Evolutionary conservation across 2,113 vertebrate genomes (phyloP).

Genomic region (Proteles cristata): DNA sequence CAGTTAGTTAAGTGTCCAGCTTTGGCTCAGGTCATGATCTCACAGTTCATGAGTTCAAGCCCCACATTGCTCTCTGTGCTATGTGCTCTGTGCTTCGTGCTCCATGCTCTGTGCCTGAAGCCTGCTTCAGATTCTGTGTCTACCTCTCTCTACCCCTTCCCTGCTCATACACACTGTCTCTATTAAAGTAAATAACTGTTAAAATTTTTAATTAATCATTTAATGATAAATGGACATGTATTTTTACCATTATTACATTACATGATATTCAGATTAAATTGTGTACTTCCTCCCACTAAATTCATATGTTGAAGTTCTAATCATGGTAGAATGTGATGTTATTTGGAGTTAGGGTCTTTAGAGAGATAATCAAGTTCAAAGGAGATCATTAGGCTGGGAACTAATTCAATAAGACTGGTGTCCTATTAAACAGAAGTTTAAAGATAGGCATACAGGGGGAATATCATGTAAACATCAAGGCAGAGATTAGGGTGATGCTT

Average conservation of each 20-base stretch:
- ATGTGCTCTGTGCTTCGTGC: too few relatives aligned
- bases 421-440: not conserved
- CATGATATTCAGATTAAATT: not conserved
- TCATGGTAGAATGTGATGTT: not conserved
- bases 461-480: not conserved
- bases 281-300: not conserved
- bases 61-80: too few relatives aligned
- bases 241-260: not conserved
- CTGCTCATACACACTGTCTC: too few relatives aligned
- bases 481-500: not conserved
- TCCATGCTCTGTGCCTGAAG: too few relatives aligned
- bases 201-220: not conserved
- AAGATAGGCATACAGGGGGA: not conserved
- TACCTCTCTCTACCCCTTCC: too few relatives aligned
- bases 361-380: not conserved
- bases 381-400: not conserved
- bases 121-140: too few relatives aligned
- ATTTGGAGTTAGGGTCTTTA: not conserved
- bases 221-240: not conserved
- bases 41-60: too few relatives aligned
- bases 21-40: too few relatives aligned
- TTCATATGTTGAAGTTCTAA: not conserved
- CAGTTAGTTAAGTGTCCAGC: too few relatives aligned
- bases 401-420: not conserved
- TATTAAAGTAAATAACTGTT: too few relatives aligned